Conservation (phyloP, 1,140 invertebrate genomes). For the Luehdorfia chinensis region DNA sequence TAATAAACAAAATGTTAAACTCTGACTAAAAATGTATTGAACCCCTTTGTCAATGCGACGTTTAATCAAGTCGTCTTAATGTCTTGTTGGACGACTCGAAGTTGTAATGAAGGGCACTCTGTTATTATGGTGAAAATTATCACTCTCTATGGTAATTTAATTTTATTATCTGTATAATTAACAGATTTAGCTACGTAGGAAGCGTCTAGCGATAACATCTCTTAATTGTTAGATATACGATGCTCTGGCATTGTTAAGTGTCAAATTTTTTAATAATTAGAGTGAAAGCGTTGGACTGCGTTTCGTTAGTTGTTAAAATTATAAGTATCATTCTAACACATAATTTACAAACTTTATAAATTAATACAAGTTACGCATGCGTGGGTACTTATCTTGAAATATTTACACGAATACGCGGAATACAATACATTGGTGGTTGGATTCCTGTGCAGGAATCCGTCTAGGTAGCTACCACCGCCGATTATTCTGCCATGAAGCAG, state of each 20-base stretch:
- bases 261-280: conserved; percentile 17
- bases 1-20: too few species aligned
- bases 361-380: conserved; percentile 2
- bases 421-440: too few species aligned
- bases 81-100: background rate
- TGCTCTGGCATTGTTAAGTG: conserved; percentile 12
- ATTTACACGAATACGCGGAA: too few species aligned
- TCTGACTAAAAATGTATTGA: too few species aligned
- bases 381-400: too few species aligned
- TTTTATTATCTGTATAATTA: conserved; percentile 19
- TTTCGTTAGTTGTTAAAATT: conserved; percentile 10
- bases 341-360: conserved; percentile 11
- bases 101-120: conserved; percentile 6
- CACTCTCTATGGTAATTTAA: conserved; percentile 16
- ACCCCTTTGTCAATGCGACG: background rate
- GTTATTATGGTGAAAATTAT: conserved; percentile 16
- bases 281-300: conserved; percentile 9
- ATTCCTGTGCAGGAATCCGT: too few species aligned
- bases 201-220: conserved; percentile 8
- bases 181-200: conserved; percentile 15
- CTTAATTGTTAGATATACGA: conserved; percentile 11
- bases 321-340: conserved; percentile 9
- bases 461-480: too few species aligned
- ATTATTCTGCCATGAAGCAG: too few species aligned
- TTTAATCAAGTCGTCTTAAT: background rate